These are phyloP conservation scores for Dendropsophus ebraccatus DNA, from an alignment of 2,113 vertebrate species.

Conservation along the genomic window DNA sequence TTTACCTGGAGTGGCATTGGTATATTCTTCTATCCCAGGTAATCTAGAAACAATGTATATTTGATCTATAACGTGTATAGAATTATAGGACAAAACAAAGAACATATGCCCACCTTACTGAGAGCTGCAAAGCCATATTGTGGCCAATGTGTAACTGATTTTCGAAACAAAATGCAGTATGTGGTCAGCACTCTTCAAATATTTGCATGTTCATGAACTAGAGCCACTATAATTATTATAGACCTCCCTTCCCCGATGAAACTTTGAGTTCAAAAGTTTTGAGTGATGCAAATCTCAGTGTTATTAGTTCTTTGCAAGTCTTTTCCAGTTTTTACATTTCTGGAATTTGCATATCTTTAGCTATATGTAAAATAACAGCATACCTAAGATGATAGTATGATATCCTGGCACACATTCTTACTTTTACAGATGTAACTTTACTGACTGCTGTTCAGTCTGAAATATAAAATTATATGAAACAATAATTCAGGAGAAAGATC, in stretches of 20 bases:
- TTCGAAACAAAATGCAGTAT: background rate
- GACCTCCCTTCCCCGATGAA: background rate
- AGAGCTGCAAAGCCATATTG: background rate
- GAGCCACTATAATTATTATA: background rate
- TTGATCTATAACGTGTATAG: no score
- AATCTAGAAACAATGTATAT: no score
- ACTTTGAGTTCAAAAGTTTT: constrained; percentile 24
- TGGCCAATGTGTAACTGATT: no score
- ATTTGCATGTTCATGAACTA: constrained; percentile 42
- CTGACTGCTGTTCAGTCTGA: background rate
- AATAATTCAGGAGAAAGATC: background rate
- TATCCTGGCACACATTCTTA: background rate
- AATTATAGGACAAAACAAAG: background rate
- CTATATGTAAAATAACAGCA: background rate
- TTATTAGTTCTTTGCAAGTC: constrained; percentile 22
- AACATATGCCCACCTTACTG: background rate
- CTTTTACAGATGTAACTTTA: background rate
- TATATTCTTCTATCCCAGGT: no score
- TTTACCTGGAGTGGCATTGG: no score
- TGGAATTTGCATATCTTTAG: constrained; percentile 30
- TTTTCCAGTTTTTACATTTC: constrained; percentile 25
- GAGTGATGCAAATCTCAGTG: constrained; percentile 29
- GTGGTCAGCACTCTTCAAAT: background rate
- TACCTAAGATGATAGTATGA: constrained; percentile 1
- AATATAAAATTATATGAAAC: background rate